Evolutionary conservation across 2,113 vertebrate species (phyloP), one percentile per base, ranked within the genome.

Genomic region (Mormyrus lacerda): DNA sequence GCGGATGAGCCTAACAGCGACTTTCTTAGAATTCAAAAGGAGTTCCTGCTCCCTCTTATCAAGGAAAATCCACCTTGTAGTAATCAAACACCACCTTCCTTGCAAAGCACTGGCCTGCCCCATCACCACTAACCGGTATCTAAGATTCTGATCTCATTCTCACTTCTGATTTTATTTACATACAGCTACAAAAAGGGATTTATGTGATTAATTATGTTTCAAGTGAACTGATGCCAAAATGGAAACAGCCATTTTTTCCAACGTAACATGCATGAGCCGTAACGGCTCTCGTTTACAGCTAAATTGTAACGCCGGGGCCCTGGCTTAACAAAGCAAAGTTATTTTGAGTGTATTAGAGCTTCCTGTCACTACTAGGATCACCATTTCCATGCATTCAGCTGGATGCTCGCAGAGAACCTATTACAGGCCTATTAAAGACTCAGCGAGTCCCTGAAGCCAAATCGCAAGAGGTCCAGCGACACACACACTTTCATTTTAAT

Each of bases 291-390:
- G 13, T 79, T 42, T 39, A 39, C 73, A 79, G 35, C 17, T 35
- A 42, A 79, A 39, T 19, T 17, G 35, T 35, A 42, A 79, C 31
- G 3, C 3, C 17, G 35, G 73, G 35, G 73, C 17, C 61, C 31
- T 69, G 61, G 31, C 31, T 85, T 87, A 21, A 87, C 65, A 88
- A 88, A 69, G 39, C 21, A 24, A 73, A 48, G 65, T 27, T 17
- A 24, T 24, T 42, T 48, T 45, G 15, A 47, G 87, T 88, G 85
- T 88, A 21, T 42, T 48, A 15, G 15, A 47, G 87, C 89, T 88
- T 91, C 79, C 87, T 35, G 44, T 47, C 87, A 91, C 87, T 85
- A 85, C 83, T 84, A 87, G 48, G 35, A 44, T 89, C 55, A 85
- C 73, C 88, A 31, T 89, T 89, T 85, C 89, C 86, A 88, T 35